phyloP scores from a whole-genome alignment of 2,888 invertebrate genomes.

The Congeria kusceri region DNA sequence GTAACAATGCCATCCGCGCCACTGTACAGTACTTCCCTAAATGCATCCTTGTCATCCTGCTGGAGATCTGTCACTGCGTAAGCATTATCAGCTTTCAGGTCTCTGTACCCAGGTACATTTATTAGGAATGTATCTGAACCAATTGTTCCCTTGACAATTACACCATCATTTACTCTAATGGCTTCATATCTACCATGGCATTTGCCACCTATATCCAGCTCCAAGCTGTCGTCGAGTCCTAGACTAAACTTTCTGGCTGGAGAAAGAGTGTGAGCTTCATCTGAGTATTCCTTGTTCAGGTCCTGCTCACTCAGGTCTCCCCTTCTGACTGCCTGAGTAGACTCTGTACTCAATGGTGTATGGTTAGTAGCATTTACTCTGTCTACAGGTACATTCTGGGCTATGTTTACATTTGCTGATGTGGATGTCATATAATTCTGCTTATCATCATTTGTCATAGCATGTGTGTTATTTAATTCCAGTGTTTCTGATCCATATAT shows the following conservation, averaged over 20 bases:
- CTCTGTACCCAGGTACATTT: slow-evolving; percentile 35
- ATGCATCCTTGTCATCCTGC: slow-evolving; percentile 19
- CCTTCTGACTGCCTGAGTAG: not conserved
- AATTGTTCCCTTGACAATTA: slow-evolving; percentile 44
- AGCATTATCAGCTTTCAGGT: not conserved
- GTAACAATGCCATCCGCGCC: slow-evolving; percentile 18
- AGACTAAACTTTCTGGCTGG: slow-evolving; percentile 9
- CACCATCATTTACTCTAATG: slow-evolving; percentile 33
- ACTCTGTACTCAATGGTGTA: not conserved
- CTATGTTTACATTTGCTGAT: too few relatives aligned
- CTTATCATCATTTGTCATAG: not conserved
- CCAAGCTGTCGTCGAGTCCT: slow-evolving; percentile 33
- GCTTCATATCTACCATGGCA: slow-evolving; percentile 52
- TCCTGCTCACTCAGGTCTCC: not conserved
- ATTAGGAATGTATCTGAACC: slow-evolving; percentile 44
- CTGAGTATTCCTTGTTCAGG: not conserved
- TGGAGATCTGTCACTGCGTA: not conserved
- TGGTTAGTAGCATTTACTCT: not conserved
- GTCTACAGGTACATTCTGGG: too few relatives aligned
- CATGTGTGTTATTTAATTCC: not conserved
- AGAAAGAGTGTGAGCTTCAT: not conserved
- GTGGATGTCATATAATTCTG: too few relatives aligned
- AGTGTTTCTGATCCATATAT: not conserved
- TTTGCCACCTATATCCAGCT: slow-evolving; percentile 42
- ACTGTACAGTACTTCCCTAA: not conserved